Conservation (phyloP, 2,797 vertebrate species). For the Etheostoma perlongum region DNA sequence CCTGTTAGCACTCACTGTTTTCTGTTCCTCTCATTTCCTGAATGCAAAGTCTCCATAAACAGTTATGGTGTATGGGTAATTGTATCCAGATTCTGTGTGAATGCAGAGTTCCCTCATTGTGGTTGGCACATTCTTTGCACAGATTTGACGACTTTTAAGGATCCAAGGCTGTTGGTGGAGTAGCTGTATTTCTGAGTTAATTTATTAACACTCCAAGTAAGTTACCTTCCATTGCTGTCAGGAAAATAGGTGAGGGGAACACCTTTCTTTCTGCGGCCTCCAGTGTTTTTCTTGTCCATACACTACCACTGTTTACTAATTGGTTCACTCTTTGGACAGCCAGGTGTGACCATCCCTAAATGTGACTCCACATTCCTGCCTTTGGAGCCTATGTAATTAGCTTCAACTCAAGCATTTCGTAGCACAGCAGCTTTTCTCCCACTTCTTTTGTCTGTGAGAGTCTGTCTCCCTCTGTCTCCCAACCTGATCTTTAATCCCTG, state of each 20-base stretch:
- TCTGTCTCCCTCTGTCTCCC: conserved; percentile 47
- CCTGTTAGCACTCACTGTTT: conserved; percentile 66
- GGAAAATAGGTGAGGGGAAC: conserved; percentile 26
- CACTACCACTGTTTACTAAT: conserved; percentile 72
- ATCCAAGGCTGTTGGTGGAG: conserved; percentile 13
- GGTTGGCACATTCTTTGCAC: conserved; percentile 25
- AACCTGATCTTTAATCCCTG: conserved; percentile 75
- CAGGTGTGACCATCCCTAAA: conserved; percentile 80
- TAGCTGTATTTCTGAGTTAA: background rate
- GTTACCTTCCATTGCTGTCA: conserved; percentile 34
- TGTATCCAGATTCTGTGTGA: conserved; percentile 59
- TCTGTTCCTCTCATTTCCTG: conserved; percentile 74
- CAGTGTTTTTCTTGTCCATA: conserved; percentile 67
- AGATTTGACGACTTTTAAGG: conserved; percentile 16
- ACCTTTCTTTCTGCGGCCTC: conserved; percentile 47
- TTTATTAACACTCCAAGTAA: conserved; percentile 6
- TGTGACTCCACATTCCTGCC: conserved; percentile 83
- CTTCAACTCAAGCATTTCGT: conserved; percentile 78
- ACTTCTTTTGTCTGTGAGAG: conserved; percentile 74
- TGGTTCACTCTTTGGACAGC: conserved; percentile 69
- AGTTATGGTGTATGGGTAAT: conserved; percentile 65
- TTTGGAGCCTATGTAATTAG: conserved; percentile 81
- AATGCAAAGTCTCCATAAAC: conserved; percentile 69
- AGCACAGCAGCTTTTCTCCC: conserved; percentile 62
- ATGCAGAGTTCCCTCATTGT: conserved; percentile 21